Percentiles rank a stretch among this genome's conserved stretches.
Evolutionary conservation across 2,888 invertebrate genomes (phyloP).

Genomic region (Seira ritae): DNA sequence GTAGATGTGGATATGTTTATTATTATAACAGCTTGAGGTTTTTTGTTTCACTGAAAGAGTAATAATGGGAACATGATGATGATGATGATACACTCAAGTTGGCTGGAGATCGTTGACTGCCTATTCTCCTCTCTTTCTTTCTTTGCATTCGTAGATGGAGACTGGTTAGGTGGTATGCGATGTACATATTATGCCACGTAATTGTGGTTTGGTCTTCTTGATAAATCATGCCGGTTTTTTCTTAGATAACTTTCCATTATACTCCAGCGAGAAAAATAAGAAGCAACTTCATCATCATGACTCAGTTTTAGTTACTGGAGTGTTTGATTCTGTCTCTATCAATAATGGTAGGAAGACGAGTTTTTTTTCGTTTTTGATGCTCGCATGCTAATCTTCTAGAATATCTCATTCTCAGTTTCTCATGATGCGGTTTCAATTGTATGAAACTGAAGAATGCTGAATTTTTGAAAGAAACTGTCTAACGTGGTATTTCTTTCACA

Average conservation of each 20-base stretch:
- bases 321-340: too few species aligned
- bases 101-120: constrained; percentile 51
- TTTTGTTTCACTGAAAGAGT: constrained; percentile 44
- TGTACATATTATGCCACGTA: constrained; percentile 41
- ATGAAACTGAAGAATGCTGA: neutral
- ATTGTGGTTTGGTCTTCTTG: constrained; percentile 57
- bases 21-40: constrained; percentile 59
- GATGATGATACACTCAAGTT: constrained; percentile 46
- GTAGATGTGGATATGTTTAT: constrained; percentile 63
- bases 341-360: too few species aligned
- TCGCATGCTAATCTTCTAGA: neutral
- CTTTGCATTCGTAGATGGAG: neutral
- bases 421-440: neutral
- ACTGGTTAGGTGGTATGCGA: constrained; percentile 8
- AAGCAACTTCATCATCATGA: constrained; percentile 34
- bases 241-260: constrained; percentile 29
- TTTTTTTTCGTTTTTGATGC: too few species aligned
- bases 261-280: constrained; percentile 23
- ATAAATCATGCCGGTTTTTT: constrained; percentile 51
- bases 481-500: neutral
- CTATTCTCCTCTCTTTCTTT: constrained; percentile 1
- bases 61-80: constrained; percentile 59
- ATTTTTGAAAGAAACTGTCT: neutral
- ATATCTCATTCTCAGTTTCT: constrained; percentile 9
- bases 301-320: constrained; percentile 38